Conservation (phyloP, 2,888 invertebrate species). For the Steinernema hermaphroditum region DNA sequence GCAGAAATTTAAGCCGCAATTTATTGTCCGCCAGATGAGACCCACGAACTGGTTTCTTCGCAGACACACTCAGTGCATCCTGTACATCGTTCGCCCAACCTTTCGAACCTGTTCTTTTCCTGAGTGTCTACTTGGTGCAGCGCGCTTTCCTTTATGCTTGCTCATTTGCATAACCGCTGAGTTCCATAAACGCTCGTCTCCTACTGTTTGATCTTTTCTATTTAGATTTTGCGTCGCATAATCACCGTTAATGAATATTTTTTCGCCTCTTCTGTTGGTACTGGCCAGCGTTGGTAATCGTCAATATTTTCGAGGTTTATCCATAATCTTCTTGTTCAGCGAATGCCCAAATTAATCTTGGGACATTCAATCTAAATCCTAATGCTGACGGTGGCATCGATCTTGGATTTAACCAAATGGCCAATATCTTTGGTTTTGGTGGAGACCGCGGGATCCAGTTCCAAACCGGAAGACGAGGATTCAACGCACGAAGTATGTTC, state of each 20-base stretch:
- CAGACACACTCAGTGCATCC: constrained; percentile 13
- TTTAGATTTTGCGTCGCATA: neutral
- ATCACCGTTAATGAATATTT: neutral
- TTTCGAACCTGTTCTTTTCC: constrained; percentile 27
- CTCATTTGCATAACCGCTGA: constrained; percentile 23
- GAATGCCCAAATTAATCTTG: constrained; percentile 35
- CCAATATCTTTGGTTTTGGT: constrained; percentile 57
- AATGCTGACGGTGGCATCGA: constrained; percentile 38
- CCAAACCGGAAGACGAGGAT: constrained; percentile 42
- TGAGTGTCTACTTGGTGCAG: neutral
- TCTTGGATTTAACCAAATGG: constrained; percentile 55
- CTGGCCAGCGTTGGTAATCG: neutral
- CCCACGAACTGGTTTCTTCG: constrained; percentile 5
- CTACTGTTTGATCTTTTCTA: neutral
- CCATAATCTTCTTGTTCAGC: neutral
- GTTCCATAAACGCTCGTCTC: neutral
- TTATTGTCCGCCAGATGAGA: constrained; percentile 1
- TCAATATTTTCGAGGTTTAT: neutral
- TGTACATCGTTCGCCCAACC: constrained; percentile 28
- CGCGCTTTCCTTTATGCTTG: neutral
- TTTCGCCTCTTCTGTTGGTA: neutral
- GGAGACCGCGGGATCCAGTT: constrained; percentile 51
- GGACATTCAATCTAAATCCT: constrained; percentile 40
- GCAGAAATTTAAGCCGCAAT: constrained; percentile 10
- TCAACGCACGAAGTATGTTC: constrained; percentile 45